Evolutionary conservation across 2,888 invertebrate genomes (phyloP).

Genomic region (Drosophila paranaensis): DNA sequence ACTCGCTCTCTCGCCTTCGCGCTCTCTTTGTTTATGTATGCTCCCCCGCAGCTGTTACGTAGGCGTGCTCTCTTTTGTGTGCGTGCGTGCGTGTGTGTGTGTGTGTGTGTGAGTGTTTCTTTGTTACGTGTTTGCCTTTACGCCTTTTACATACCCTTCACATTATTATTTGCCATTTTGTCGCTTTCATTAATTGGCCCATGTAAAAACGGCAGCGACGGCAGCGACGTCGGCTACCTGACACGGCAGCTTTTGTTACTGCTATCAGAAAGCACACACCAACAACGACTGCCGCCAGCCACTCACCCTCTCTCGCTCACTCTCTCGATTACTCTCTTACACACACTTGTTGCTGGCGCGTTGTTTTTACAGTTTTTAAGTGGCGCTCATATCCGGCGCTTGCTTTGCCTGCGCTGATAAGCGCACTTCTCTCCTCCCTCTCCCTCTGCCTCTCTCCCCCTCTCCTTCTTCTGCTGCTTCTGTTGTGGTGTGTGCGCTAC

Average conservation of each 20-base stretch:
- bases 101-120: neutral
- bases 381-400: slow-evolving; percentile 81
- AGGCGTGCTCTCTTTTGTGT: slow-evolving; percentile 10
- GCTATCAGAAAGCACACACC: slow-evolving; percentile 51
- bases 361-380: slow-evolving; percentile 79
- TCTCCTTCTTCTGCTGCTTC: neutral
- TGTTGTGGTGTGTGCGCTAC: slow-evolving; percentile 35
- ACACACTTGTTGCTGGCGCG: slow-evolving; percentile 69
- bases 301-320: slow-evolving; percentile 3
- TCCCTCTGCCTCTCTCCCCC: neutral
- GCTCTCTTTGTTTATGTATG: slow-evolving; percentile 4
- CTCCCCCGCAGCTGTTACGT: slow-evolving; percentile 11
- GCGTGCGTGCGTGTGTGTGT: neutral
- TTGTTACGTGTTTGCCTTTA: slow-evolving; percentile 54
- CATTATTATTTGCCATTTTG: slow-evolving; percentile 73
- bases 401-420: slow-evolving; percentile 74
- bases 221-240: slow-evolving; percentile 59
- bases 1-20: slow-evolving; percentile 10
- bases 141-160: slow-evolving; percentile 67
- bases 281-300: slow-evolving; percentile 20
- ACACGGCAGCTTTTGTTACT: slow-evolving; percentile 59
- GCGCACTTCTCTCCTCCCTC: slow-evolving; percentile 55
- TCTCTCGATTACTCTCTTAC: slow-evolving; percentile 21
- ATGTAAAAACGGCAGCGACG: slow-evolving; percentile 55
- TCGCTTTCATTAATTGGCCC: slow-evolving; percentile 75